Conservation (phyloP, 1,140 invertebrate species). For the Penaeus chinensis region DNA sequence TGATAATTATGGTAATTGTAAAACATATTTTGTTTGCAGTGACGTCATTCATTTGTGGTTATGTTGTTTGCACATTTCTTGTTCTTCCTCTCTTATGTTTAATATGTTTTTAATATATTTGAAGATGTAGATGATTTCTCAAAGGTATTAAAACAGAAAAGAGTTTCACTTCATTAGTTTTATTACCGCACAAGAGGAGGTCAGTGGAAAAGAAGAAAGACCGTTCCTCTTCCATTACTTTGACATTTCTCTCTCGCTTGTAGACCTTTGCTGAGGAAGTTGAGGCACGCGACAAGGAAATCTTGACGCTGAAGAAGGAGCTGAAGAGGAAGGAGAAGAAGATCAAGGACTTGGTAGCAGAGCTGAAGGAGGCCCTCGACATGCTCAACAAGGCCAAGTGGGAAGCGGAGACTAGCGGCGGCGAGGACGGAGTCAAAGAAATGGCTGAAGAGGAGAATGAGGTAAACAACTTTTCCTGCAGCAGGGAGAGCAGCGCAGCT, state of each 20-base stretch:
- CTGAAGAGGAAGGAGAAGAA: conserved; percentile 67
- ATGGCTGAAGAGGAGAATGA: conserved; percentile 67
- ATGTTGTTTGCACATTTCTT: too few species aligned
- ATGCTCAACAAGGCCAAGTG: conserved; percentile 67
- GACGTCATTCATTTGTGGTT: too few species aligned
- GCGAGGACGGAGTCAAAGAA: conserved; percentile 66
- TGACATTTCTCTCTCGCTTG: not conserved
- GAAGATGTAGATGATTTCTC: too few species aligned
- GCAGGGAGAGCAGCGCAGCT: not conserved
- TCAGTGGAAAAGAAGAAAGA: too few species aligned
- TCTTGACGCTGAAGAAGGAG: conserved; percentile 64
- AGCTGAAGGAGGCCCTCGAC: conserved; percentile 67
- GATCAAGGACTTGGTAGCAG: conserved; percentile 64
- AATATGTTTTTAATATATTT: too few species aligned
- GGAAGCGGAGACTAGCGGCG: conserved; percentile 66
- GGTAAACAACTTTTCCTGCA: conserved; percentile 53
- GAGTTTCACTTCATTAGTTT: too few species aligned
- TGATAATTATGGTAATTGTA: not conserved
- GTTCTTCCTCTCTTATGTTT: too few species aligned
- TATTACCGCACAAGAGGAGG: too few species aligned
- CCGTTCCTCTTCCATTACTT: not conserved
- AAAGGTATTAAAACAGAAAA: too few species aligned
- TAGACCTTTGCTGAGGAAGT: conserved; percentile 52
- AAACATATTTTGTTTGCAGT: too few species aligned
- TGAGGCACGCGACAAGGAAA: conserved; percentile 62